Base-by-base conservation (phyloP, 2,797 vertebrate genomes). In the Alectoris magna region DNA sequence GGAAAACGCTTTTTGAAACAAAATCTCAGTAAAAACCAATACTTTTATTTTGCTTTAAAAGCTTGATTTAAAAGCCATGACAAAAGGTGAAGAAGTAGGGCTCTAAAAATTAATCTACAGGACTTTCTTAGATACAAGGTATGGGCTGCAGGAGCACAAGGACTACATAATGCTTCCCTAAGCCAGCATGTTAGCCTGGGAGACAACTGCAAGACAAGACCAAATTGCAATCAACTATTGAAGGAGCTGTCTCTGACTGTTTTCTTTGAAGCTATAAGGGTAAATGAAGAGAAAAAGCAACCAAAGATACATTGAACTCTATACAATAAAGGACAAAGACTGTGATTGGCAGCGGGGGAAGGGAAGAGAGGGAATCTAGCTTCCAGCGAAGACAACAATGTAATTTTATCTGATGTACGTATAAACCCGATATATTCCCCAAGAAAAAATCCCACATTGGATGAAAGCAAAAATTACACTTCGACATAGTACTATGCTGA, bases 331-430 rank as follows among this genome's bases (percentile, higher is more conserved):
- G 68, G 74, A 94, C 88, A 88, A 88, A 94, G 71, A 29, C 77
- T 87, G 63, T 67, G 86, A 55, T 43, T 60, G 59, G 53, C 0
- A 0, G 62, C 80, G 63, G 71, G 91, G 75, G 91, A 88, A 46
- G 87, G 70, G 56, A 90, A 78, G 34, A 82, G 43, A 39, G 56
- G 51, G 60, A 94, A 95, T 90, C 88, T 95, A 23, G 93, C 90
- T 95, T 84, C 83, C 80, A 95, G 94, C 92, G 94, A 95, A 88
- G 68, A 90, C 71, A 94, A 82, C 83, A 94, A 36, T 56, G 58
- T 78, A 92, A 94, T 93, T 93, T 95, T 90, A 91, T 75, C 77
- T 84, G 68, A 93, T 84, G 80, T 90, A 90, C 67, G 69, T 69
- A 70, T 60, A 88, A 27, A 88, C n/a, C 73, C 69, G 90, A 91